Evolutionary conservation across 2,888 invertebrate species (phyloP).

Genomic region (Chesias legatella): DNA sequence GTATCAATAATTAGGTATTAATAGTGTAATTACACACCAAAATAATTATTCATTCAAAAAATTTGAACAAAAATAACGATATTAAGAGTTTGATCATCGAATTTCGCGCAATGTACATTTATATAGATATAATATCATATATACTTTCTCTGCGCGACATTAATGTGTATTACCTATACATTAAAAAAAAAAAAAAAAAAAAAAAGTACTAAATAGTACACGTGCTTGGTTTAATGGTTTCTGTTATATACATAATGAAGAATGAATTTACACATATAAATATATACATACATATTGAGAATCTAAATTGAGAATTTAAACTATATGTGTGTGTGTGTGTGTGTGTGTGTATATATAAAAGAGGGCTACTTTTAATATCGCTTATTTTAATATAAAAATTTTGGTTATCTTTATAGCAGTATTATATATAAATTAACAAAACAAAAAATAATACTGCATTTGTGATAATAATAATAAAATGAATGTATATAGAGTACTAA

Average conservation of each 20-base stretch:
- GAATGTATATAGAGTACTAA: constrained; percentile 24
- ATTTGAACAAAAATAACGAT: constrained; percentile 25
- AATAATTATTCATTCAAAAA: no score
- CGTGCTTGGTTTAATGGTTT: constrained; percentile 24
- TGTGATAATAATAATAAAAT: constrained; percentile 19
- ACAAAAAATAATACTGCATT: constrained; percentile 14
- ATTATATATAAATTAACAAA: constrained; percentile 14
- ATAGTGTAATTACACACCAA: no score
- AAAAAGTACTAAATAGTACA: constrained; percentile 20
- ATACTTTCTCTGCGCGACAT: constrained; percentile 24
- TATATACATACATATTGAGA: no score
- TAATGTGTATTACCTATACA: constrained; percentile 24
- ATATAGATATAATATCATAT: constrained; percentile 22
- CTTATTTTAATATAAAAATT: constrained; percentile 20
- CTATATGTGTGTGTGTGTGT: constrained; percentile 14
- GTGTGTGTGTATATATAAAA: constrained; percentile 15
- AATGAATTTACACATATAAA: no score
- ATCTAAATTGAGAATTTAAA: constrained; percentile 17
- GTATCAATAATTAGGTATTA: no score
- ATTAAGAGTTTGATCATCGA: constrained; percentile 25
- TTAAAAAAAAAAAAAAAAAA: no score
- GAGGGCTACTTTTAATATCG: constrained; percentile 20
- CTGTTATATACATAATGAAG: no score
- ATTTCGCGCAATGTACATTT: no score
- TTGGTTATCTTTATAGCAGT: constrained; percentile 18